Conservation (phyloP, 2,797 vertebrate genomes). For the Myotis vivesi region DNA sequence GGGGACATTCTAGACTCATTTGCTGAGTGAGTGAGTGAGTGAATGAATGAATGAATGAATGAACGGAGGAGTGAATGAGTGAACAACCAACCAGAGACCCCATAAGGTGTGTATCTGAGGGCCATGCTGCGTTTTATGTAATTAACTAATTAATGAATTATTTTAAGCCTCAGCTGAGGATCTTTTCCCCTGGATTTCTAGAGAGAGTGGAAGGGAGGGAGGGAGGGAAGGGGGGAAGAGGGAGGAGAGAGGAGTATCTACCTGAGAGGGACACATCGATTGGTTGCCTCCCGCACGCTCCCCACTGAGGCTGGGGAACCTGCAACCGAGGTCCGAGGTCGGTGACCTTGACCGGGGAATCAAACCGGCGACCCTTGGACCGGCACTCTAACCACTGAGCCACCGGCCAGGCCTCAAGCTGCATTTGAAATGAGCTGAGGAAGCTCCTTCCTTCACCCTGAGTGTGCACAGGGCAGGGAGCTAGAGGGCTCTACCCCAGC, state of each 20-base stretch:
- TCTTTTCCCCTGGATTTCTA: too few relatives aligned
- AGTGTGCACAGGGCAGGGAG: neutral
- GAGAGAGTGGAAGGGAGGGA: too few relatives aligned
- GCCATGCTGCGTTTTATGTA: neutral
- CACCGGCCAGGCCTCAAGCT: neutral
- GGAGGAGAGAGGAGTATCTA: too few relatives aligned
- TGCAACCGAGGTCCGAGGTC: too few relatives aligned
- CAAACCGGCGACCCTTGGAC: too few relatives aligned
- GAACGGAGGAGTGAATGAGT: neutral
- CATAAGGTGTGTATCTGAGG: accelerated
- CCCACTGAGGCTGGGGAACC: too few relatives aligned
- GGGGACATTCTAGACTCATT: neutral
- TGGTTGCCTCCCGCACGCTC: neutral
- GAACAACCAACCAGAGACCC: neutral
- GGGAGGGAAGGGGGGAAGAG: too few relatives aligned
- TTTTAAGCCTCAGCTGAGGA: too few relatives aligned
- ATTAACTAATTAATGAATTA: too few relatives aligned
- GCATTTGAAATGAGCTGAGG: neutral
- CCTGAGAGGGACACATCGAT: neutral
- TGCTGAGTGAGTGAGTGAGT: neutral
- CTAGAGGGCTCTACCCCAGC: neutral
- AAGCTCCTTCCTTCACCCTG: neutral
- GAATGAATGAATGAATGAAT: neutral
- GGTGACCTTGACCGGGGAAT: neutral
- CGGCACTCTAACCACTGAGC: too few relatives aligned